Evolutionary conservation across 2,888 invertebrate genomes (phyloP).

Genomic region (Agrilus mali): DNA sequence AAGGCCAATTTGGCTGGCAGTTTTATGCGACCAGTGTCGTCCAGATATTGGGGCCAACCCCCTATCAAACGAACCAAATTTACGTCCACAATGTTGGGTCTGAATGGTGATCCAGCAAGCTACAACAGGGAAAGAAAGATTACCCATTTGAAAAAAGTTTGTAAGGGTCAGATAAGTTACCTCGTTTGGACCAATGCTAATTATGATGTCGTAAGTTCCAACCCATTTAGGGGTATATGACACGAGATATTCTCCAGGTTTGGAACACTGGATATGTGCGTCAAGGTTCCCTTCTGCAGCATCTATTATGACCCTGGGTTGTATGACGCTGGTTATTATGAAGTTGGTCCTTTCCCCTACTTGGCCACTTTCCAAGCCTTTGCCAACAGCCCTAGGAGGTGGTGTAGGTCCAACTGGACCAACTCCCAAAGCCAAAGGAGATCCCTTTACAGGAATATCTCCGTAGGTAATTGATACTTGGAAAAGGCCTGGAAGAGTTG

Average conservation of each 20-base stretch:
- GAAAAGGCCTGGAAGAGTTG: conserved; percentile 68
- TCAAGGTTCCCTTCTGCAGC: conserved; percentile 43
- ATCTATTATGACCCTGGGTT: conserved; percentile 50
- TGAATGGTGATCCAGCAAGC: conserved; percentile 48
- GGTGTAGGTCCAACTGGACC: conserved; percentile 47
- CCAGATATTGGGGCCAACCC: conserved; percentile 75
- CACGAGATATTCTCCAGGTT: conserved; percentile 73
- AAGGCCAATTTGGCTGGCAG: conserved; percentile 72
- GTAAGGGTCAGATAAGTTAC: conserved; percentile 19
- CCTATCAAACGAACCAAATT: conserved; percentile 63
- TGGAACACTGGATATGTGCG: conserved; percentile 35
- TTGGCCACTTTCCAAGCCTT: conserved; percentile 54
- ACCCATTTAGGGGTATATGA: conserved; percentile 83
- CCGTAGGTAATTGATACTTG: conserved; percentile 57
- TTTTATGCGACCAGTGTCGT: conserved; percentile 59
- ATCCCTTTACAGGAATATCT: conserved; percentile 43
- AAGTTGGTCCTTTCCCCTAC: conserved; percentile 61
- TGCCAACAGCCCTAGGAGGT: conserved; percentile 49
- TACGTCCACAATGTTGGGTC: conserved; percentile 56
- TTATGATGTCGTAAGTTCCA: conserved; percentile 82
- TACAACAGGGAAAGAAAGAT: conserved; percentile 13
- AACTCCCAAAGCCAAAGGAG: conserved; percentile 44
- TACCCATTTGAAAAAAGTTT: neutral
- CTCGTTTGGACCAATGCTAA: conserved; percentile 40
- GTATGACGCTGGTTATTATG: conserved; percentile 47